Evolutionary conservation across 2,113 vertebrate genomes (phyloP).

Genomic region (Saccopteryx leptura): DNA sequence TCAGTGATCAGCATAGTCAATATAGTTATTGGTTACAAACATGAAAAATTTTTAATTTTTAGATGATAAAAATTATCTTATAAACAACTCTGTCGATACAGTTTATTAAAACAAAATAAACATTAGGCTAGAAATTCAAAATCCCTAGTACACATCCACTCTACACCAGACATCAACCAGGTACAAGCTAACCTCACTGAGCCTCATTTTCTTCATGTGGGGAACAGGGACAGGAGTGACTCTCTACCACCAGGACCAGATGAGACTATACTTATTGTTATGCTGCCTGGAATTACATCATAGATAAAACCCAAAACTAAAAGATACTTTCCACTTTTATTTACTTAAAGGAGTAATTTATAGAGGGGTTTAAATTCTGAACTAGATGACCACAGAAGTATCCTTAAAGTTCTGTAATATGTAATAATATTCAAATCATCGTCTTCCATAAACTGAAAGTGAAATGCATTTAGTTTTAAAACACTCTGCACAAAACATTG

Average conservation of each 20-base stretch:
- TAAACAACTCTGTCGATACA: neutral
- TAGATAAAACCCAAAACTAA: neutral
- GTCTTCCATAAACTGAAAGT: conserved; percentile 39
- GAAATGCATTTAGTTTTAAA: conserved; percentile 57
- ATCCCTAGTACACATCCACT: neutral
- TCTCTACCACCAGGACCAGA: neutral
- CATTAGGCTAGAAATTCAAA: neutral
- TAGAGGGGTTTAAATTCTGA: conserved; percentile 1
- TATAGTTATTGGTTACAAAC: neutral
- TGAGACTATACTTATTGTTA: neutral
- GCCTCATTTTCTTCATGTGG: neutral
- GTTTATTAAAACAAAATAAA: conserved; percentile 38
- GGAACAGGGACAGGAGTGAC: neutral
- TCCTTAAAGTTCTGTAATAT: neutral
- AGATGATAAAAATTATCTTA: conserved; percentile 29
- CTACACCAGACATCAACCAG: neutral
- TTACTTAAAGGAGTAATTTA: conserved; percentile 8
- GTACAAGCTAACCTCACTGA: neutral
- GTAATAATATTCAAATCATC: conserved; percentile 6
- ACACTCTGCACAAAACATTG: neutral
- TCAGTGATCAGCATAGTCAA: neutral
- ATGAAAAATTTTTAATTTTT: neutral
- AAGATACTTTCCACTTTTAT: neutral
- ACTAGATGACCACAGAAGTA: neutral
- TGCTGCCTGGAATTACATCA: neutral